Evolutionary conservation across 1,140 invertebrate species (phyloP).

Genomic region (Drosophila tropicalis): DNA sequence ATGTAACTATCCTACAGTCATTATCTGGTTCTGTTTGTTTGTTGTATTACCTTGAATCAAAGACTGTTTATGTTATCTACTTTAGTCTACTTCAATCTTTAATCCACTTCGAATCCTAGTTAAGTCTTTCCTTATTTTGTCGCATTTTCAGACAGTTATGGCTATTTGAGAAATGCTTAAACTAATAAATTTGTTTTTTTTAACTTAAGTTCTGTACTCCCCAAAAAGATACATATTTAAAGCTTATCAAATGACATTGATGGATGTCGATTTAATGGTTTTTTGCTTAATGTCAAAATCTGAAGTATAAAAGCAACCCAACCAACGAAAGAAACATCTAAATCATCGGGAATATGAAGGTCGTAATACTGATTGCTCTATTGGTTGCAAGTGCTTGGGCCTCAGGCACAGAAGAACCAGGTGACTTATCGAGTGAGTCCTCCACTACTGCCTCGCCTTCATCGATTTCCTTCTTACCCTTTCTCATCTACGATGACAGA

Average conservation of each 20-base stretch:
- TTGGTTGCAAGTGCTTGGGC: not conserved
- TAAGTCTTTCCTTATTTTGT: no score
- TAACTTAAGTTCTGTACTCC: no score
- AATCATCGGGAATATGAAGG: not conserved
- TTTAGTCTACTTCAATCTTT: no score
- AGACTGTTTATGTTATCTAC: no score
- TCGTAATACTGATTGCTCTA: not conserved
- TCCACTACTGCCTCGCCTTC: not conserved
- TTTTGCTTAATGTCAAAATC: not conserved
- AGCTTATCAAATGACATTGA: slow-evolving; percentile 59
- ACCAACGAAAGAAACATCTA: not conserved
- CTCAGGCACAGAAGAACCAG: not conserved
- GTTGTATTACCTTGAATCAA: no score
- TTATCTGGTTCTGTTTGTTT: no score
- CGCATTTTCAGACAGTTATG: no score
- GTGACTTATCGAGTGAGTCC: no score
- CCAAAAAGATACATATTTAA: not conserved
- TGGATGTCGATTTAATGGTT: slow-evolving; percentile 35
- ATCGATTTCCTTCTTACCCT: slow-evolving; percentile 35
- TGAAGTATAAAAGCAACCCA: not conserved
- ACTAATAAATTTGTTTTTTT: no score
- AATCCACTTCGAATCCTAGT: no score
- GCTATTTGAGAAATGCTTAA: no score
- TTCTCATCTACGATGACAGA: slow-evolving; percentile 19
- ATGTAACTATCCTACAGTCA: no score